These are phyloP conservation scores for Odontophorus gujanensis DNA, from an alignment of 2,113 vertebrate species.

Conservation along the genomic window DNA sequence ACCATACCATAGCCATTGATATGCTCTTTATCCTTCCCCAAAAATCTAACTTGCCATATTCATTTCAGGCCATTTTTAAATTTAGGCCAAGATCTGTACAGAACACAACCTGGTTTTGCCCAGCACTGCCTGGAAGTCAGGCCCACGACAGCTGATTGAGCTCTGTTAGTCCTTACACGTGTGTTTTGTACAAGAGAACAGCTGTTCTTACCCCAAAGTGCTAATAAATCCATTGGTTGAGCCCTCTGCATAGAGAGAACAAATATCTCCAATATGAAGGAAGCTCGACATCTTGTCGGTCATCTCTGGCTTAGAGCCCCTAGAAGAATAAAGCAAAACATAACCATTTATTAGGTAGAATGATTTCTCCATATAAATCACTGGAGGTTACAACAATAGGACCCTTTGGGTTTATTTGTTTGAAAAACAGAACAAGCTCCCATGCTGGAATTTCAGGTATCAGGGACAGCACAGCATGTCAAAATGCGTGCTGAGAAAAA, in stretches of 20 bases:
- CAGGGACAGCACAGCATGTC: background rate
- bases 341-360: slow-evolving; percentile 23
- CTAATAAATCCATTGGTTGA: slow-evolving; percentile 99
- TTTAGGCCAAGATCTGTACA: background rate
- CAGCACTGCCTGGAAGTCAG: background rate
- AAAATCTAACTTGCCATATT: background rate
- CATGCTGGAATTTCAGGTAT: background rate
- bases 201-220: slow-evolving; percentile 91
- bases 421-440: background rate
- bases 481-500: background rate
- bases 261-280: slow-evolving; percentile 98
- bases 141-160: background rate
- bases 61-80: background rate
- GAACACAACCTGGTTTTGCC: background rate
- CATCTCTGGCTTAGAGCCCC: slow-evolving; percentile 85
- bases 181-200: slow-evolving; percentile 30
- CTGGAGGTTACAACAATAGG: background rate
- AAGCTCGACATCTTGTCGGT: slow-evolving; percentile 99
- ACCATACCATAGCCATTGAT: background rate
- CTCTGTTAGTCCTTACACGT: background rate
- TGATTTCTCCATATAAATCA: background rate
- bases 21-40: background rate
- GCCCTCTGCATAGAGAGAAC: slow-evolving; percentile 97
- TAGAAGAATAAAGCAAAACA: slow-evolving; percentile 52
- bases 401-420: background rate